Percentiles rank a stretch among this genome's conserved stretches.
Conservation (phyloP, 2,888 invertebrate species). For the Eledone cirrhosa region DNA sequence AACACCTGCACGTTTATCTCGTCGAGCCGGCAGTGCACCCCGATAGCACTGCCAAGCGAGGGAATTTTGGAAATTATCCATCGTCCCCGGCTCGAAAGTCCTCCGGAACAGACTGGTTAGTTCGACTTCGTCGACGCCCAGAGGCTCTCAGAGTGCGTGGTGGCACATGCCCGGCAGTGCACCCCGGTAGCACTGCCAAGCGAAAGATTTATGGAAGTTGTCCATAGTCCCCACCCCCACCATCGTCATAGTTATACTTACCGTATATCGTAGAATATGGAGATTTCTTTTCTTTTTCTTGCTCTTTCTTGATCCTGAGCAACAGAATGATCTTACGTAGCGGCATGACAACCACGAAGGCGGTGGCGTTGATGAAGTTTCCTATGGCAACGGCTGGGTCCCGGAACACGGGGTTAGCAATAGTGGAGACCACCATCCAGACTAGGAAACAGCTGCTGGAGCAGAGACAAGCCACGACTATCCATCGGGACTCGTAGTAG, state of each 20-base stretch:
- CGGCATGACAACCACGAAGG: slow-evolving; percentile 64
- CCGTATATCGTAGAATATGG: background rate
- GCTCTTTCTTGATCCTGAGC: slow-evolving; percentile 40
- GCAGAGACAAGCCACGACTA: slow-evolving; percentile 52
- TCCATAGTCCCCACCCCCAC: slow-evolving; percentile 32
- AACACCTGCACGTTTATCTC: too few relatives aligned
- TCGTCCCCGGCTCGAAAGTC: too few relatives aligned
- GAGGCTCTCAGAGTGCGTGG: too few relatives aligned
- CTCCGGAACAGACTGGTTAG: too few relatives aligned
- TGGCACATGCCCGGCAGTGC: too few relatives aligned
- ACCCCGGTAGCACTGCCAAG: too few relatives aligned
- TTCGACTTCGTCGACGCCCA: too few relatives aligned
- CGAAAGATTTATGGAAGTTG: background rate
- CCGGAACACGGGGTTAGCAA: slow-evolving; percentile 52
- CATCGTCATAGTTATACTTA: background rate
- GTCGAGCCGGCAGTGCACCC: too few relatives aligned
- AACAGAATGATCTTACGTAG: slow-evolving; percentile 64
- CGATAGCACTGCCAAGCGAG: too few relatives aligned
- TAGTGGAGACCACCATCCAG: slow-evolving; percentile 66
- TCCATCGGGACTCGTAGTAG: slow-evolving; percentile 66
- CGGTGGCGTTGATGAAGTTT: slow-evolving; percentile 66
- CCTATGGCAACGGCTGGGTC: slow-evolving; percentile 66
- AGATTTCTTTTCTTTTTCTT: slow-evolving; percentile 32
- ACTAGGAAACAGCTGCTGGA: slow-evolving; percentile 64
- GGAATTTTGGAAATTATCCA: too few relatives aligned